Evolutionary conservation across 2,113 vertebrate species (phyloP), one percentile per base, ranked within the genome.

Genomic region (Menidia beryllina): DNA sequence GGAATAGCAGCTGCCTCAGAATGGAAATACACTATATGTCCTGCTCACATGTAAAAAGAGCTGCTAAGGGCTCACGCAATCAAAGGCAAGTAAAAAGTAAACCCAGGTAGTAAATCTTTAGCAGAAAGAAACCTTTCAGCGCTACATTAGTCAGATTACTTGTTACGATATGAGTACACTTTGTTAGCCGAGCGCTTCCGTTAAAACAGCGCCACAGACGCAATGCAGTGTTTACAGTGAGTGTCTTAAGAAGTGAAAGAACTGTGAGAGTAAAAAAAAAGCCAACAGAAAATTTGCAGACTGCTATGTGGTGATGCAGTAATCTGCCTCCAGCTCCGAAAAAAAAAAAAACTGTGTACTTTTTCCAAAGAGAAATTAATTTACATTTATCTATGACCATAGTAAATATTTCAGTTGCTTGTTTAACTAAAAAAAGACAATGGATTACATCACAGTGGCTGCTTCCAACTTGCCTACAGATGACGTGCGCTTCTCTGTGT

Each of bases 101-200:
- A 59, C 39, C 48, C 43, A 8, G 56, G 43, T 27, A 59, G 21
- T 26, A 27, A 57, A 27, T 20, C 36, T 39, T 41, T 3, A 72
- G 45, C 30, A 45, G 25, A 55, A 27, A 61, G 15, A 52, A 85
- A 77, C 59, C 59, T 85, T 82, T 67, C 75, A 75, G 69, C 3
- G 82, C 85, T 90, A 89, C 86, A 84, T 79, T 47, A 77, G 62
- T 50, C 58, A 54, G 72, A 48, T 71, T 72, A 76, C 71, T 69
- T 79, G 48, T 72, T 38, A 36, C 59, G 51, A 57, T 56, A 57
- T 5, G 17, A 60, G n/a, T 39, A 24, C 49, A 51, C 61, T 56
- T 77, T n/a, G 1, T 73, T 57, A 64, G 54, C 52, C 57, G 69
- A 72, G 54, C 63, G 43, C 66, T 79, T 64, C 20, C 2, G 39